Conservation (phyloP, 2,888 invertebrate genomes). For the Cheilosia vernalis region DNA sequence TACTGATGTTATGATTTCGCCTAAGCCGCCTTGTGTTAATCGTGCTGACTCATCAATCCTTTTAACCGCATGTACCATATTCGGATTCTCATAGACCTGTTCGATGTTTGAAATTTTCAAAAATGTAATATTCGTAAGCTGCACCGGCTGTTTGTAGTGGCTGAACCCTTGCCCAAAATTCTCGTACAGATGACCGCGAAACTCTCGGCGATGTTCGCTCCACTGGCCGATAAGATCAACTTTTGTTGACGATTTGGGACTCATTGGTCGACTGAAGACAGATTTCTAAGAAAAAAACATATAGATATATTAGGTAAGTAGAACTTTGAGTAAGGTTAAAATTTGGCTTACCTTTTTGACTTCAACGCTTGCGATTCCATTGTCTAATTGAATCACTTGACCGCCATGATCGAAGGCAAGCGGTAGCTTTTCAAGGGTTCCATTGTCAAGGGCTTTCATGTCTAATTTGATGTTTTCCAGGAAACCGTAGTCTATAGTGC, state of each 20-base stretch:
- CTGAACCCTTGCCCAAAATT: constrained; percentile 79
- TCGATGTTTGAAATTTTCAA: constrained; percentile 79
- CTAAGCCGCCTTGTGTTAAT: constrained; percentile 49
- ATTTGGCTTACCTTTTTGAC: constrained; percentile 76
- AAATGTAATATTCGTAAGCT: constrained; percentile 77
- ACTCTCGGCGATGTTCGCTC: constrained; percentile 79
- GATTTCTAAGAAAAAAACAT: constrained; percentile 76
- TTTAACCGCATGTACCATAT: constrained; percentile 77
- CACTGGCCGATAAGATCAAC: constrained; percentile 81
- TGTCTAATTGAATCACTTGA: constrained; percentile 77
- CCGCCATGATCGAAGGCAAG: constrained; percentile 79
- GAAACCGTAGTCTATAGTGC: constrained; percentile 79
- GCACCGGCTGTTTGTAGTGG: constrained; percentile 77
- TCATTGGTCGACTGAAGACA: constrained; percentile 80
- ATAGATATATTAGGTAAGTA: not conserved
- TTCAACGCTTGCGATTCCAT: constrained; percentile 79
- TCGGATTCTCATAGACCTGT: constrained; percentile 79
- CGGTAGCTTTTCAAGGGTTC: constrained; percentile 77
- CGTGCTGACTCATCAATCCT: constrained; percentile 48
- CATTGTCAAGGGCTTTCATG: constrained; percentile 76
- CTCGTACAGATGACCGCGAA: constrained; percentile 80
- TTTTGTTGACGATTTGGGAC: constrained; percentile 78
- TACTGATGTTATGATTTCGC: constrained; percentile 74
- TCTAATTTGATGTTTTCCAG: constrained; percentile 80
- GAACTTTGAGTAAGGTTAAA: not conserved